These are phyloP conservation scores for Helicoverpa armigera DNA, from an alignment of 1,140 invertebrate genomes.

Conservation along the genomic window DNA sequence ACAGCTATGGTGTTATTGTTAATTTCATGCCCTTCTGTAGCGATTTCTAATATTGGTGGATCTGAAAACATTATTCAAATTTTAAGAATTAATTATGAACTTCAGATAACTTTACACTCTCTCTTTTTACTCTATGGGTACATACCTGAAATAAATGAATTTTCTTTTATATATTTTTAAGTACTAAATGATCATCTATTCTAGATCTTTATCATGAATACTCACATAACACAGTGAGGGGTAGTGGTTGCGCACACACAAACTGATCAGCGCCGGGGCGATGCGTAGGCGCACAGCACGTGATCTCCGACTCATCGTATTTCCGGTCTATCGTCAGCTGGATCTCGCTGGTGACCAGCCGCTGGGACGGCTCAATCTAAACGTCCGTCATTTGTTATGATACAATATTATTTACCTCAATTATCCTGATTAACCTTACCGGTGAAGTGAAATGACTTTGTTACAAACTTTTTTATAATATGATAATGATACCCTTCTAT, in stretches of 20 bases:
- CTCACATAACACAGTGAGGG: constrained; percentile 76
- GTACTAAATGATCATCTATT: too few species aligned
- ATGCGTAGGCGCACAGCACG: constrained; percentile 74
- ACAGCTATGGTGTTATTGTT: constrained; percentile 67
- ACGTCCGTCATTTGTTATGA: not conserved
- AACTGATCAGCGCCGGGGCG: constrained; percentile 54
- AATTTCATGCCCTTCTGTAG: constrained; percentile 52
- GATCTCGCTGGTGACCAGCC: constrained; percentile 74
- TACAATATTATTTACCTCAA: constrained; percentile 19
- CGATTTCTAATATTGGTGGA: constrained; percentile 69
- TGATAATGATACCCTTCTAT: too few species aligned
- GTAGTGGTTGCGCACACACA: constrained; percentile 67
- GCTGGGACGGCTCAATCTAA: constrained; percentile 73
- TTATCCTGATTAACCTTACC: constrained; percentile 17
- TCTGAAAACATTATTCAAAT: constrained; percentile 57
- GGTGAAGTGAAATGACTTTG: not conserved
- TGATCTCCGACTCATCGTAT: constrained; percentile 73
- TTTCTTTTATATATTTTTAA: too few species aligned
- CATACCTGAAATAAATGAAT: too few species aligned
- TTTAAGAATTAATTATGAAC: not conserved
- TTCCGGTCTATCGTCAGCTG: constrained; percentile 62
- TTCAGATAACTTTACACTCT: too few species aligned
- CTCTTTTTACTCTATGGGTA: too few species aligned
- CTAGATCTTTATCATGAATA: constrained; percentile 4
- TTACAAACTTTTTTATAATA: not conserved